Percentiles rank a stretch among this genome's conserved stretches.
Evolutionary conservation across 1,140 invertebrate species (phyloP).

Genomic region (Lasioglossum albipes): DNA sequence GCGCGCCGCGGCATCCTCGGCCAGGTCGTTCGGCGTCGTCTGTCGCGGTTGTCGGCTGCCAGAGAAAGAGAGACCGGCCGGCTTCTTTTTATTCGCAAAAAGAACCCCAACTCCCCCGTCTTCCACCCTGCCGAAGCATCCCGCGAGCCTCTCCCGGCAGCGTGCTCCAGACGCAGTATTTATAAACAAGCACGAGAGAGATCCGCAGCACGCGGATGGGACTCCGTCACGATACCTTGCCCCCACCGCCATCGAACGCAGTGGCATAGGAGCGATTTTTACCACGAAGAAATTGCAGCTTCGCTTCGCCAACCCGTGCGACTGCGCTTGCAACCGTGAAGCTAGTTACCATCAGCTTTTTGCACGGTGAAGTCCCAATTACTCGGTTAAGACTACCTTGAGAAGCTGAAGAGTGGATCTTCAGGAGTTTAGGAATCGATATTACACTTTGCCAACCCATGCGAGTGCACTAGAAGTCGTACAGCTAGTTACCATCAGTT

Average conservation of each 20-base stretch:
- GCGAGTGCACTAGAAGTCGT: too few species aligned
- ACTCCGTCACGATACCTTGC: slow-evolving; percentile 29
- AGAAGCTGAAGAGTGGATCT: too few species aligned
- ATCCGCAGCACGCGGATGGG: slow-evolving; percentile 18
- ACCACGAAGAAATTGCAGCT: not conserved
- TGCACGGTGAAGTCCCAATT: too few species aligned
- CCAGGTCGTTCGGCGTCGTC: slow-evolving; percentile 29
- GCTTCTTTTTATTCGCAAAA: slow-evolving; percentile 39
- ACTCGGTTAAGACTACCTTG: too few species aligned
- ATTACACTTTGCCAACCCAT: too few species aligned
- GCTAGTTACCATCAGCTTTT: not conserved
- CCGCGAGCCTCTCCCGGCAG: not conserved
- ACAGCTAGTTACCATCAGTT: too few species aligned
- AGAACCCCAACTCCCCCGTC: not conserved
- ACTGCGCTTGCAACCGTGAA: not conserved
- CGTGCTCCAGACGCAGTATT: slow-evolving; percentile 56
- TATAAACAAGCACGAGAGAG: slow-evolving; percentile 45
- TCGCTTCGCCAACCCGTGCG: not conserved
- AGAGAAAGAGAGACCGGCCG: not conserved
- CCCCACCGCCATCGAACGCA: not conserved
- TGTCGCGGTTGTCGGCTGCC: slow-evolving; percentile 33
- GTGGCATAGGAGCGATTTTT: not conserved
- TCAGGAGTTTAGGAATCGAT: too few species aligned
- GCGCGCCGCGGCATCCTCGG: slow-evolving; percentile 37
- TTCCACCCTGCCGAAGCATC: slow-evolving; percentile 15